phyloP scores from a whole-genome alignment of 2,797 vertebrate genomes.

The Peromyscus melanophrys region DNA sequence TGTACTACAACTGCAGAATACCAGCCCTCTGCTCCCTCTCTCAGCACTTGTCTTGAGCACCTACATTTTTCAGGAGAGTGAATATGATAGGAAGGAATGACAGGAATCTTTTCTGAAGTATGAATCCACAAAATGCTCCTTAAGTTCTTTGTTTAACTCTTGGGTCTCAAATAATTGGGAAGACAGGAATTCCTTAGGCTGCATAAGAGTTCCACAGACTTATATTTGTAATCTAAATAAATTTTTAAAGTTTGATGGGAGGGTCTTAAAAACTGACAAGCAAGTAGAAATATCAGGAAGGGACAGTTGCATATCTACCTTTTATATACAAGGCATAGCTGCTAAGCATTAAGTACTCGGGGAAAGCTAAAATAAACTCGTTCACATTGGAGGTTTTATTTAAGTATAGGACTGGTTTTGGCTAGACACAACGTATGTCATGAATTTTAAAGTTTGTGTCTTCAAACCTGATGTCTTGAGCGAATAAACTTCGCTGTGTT shows the following conservation, averaged over 20 bases:
- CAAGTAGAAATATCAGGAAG: neutral
- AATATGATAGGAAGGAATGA: neutral
- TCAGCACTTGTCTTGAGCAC: neutral
- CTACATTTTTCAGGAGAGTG: neutral
- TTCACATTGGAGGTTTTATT: conserved; percentile 57
- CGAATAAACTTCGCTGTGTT: conserved; percentile 62
- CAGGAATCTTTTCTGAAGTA: neutral
- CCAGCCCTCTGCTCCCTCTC: too few relatives aligned
- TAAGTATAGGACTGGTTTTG: conserved; percentile 61
- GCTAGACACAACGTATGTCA: conserved; percentile 61
- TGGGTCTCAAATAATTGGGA: neutral
- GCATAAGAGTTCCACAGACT: neutral
- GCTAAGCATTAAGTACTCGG: neutral
- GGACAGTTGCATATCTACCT: neutral
- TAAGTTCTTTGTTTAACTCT: neutral
- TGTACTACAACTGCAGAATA: neutral
- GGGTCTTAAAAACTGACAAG: neutral
- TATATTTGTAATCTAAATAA: neutral
- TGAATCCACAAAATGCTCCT: neutral
- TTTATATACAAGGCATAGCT: neutral
- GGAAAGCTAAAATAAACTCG: conserved; percentile 66
- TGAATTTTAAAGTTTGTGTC: conserved; percentile 70
- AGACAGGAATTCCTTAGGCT: neutral
- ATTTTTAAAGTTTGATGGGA: neutral
- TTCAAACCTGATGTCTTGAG: conserved; percentile 80